phyloP scores from a whole-genome alignment of 2,797 vertebrate genomes.

The Lepus townsendii region DNA sequence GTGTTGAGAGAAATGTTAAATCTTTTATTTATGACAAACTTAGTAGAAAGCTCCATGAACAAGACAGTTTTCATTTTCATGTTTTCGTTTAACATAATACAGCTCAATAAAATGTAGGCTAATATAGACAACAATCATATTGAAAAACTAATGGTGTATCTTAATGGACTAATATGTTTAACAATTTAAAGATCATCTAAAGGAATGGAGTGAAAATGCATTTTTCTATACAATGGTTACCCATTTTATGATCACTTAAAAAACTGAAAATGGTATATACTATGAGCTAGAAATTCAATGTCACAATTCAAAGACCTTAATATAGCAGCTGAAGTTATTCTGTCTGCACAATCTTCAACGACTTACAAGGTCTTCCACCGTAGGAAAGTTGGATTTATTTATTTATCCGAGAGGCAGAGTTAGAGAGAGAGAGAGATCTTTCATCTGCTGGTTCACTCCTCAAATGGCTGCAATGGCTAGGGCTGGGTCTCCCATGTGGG shows the following conservation, averaged over 20 bases:
- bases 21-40: slow-evolving; percentile 32
- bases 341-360: background rate
- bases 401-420: too few species aligned
- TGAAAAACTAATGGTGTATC: background rate
- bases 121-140: background rate
- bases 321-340: background rate
- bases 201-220: background rate
- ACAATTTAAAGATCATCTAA: slow-evolving; percentile 33
- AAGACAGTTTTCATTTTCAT: slow-evolving; percentile 30
- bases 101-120: slow-evolving; percentile 10
- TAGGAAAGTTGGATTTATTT: background rate
- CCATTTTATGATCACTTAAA: slow-evolving; percentile 42
- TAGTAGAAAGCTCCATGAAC: background rate
- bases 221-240: background rate
- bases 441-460: too few species aligned
- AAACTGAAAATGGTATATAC: slow-evolving; percentile 15
- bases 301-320: slow-evolving; percentile 17
- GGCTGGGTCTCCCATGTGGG: too few species aligned
- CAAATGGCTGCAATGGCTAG: too few species aligned
- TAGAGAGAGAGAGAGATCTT: too few species aligned
- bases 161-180: background rate
- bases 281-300: slow-evolving; percentile 38
- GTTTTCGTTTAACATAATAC: slow-evolving; percentile 9
- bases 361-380: background rate
- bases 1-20: slow-evolving; percentile 37